Percentiles rank a stretch among this genome's conserved stretches.
Conservation (phyloP, 2,797 vertebrate species). For the Triplophysa yarkandensis region DNA sequence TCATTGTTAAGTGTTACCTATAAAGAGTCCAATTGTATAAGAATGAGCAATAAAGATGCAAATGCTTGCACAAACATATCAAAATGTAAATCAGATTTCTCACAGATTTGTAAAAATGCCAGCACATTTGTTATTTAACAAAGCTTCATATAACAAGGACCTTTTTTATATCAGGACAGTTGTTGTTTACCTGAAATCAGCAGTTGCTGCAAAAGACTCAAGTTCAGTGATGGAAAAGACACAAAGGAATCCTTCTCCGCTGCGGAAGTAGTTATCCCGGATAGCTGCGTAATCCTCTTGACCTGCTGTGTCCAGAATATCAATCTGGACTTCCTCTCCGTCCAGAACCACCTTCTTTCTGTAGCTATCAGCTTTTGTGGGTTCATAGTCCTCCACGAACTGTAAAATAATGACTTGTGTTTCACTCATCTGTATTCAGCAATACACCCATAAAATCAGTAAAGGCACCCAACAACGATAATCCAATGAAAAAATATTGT, state of each 20-base stretch:
- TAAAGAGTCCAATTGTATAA: no score
- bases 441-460: no score
- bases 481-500: no score
- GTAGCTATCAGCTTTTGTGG: conserved; percentile 98
- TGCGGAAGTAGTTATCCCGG: conserved; percentile 97
- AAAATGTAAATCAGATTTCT: no score
- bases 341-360: conserved; percentile 98
- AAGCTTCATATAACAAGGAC: no score
- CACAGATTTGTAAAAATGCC: no score
- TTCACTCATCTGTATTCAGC: not conserved
- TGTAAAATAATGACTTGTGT: conserved; percentile 49
- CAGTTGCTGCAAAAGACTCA: conserved; percentile 96
- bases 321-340: conserved; percentile 96
- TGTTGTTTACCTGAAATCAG: conserved; percentile 88
- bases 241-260: conserved; percentile 96
- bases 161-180: not conserved
- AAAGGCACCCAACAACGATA: no score
- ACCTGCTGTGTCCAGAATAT: conserved; percentile 96
- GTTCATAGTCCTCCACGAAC: conserved; percentile 99
- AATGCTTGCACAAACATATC: no score
- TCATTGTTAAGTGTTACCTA: no score
- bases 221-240: conserved; percentile 98
- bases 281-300: conserved; percentile 98
- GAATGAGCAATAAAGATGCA: no score
- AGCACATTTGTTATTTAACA: no score